phyloP scores from a whole-genome alignment of 2,888 invertebrate species.

The Gerris lacustris region DNA sequence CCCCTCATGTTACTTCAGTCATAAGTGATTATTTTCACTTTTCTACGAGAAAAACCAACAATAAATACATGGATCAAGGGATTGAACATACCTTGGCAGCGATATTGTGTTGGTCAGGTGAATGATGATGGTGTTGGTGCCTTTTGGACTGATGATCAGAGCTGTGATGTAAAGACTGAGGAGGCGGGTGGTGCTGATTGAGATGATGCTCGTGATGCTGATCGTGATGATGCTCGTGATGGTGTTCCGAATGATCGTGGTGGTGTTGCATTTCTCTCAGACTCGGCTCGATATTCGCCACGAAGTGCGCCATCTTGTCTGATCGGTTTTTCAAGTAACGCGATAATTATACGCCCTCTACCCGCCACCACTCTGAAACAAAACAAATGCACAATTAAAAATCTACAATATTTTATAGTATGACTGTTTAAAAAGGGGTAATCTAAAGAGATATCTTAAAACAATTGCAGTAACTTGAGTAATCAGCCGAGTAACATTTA shows the following conservation, averaged over 20 bases:
- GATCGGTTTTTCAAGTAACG: background rate
- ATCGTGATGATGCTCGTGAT: constrained; percentile 18
- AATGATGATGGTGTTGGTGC: constrained; percentile 2
- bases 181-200: constrained; percentile 16
- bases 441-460: background rate
- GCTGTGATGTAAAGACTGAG: constrained; percentile 6
- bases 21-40: no score
- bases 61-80: no score
- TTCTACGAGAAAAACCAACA: no score
- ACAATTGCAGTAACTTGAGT: background rate
- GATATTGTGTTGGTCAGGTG: background rate
- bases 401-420: background rate
- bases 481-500: background rate
- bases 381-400: background rate
- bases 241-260: constrained; percentile 29
- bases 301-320: constrained; percentile 45
- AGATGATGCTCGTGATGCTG: constrained; percentile 20
- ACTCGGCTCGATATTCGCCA: constrained; percentile 47
- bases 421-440: background rate
- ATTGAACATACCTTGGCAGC: no score
- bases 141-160: background rate
- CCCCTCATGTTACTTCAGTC: no score
- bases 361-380: background rate
- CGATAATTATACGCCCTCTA: background rate
- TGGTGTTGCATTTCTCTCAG: constrained; percentile 44